These are phyloP conservation scores for Dasyprocta punctata DNA, from an alignment of 2,113 vertebrate genomes.

Conservation along the genomic window DNA sequence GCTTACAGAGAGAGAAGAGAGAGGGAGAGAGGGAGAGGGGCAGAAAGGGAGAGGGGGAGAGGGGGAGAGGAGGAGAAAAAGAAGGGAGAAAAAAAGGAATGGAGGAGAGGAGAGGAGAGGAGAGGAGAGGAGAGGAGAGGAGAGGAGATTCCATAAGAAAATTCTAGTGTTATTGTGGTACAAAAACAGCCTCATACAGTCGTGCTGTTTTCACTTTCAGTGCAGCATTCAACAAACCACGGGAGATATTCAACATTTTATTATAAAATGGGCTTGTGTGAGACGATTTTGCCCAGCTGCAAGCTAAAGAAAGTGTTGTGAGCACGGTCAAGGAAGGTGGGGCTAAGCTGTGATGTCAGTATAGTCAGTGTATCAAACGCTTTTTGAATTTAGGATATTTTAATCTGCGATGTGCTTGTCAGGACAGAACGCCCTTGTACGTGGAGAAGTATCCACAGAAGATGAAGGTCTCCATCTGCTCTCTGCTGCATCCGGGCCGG, in stretches of 20 bases:
- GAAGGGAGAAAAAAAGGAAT: too few species aligned
- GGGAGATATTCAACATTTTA: background rate
- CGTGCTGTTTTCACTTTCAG: background rate
- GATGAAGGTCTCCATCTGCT: background rate
- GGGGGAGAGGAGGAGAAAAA: too few species aligned
- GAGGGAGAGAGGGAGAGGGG: background rate
- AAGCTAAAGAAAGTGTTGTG: background rate
- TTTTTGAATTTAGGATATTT: background rate
- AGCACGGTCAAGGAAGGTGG: background rate
- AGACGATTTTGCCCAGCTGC: background rate
- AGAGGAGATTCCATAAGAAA: background rate
- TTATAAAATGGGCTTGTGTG: background rate
- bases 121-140: too few species aligned
- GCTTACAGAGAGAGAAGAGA: background rate
- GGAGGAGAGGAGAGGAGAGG: fast-evolving
- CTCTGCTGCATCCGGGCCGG: background rate
- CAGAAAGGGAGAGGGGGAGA: background rate
- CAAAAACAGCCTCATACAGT: background rate
- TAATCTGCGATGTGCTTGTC: background rate
- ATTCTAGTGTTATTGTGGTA: background rate
- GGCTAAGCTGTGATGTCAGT: background rate
- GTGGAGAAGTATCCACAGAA: background rate
- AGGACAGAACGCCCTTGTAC: background rate
- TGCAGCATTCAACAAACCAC: too few species aligned
- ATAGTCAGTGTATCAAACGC: background rate